Evolutionary conservation across 1,140 invertebrate species (phyloP), one percentile per base, ranked within the genome.

Genomic region (Drosophila aff.): DNA sequence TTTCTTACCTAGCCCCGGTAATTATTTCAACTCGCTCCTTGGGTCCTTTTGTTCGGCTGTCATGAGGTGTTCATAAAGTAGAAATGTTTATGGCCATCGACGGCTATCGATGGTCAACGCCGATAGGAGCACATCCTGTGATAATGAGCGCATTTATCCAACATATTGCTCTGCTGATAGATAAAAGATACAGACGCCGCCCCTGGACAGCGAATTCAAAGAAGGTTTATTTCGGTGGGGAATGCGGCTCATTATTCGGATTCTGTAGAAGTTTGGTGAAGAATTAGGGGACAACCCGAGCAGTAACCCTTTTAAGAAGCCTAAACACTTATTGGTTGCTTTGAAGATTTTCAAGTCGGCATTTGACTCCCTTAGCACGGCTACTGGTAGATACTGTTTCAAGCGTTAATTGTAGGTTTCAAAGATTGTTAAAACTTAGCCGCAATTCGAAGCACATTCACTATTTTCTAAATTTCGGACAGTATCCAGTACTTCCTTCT

Each of bases 71-170:
- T 72, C 85, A 89, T 89, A 89, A 89, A 90, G 65, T 85, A 81
- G 85, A 50, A 69, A 60, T 85, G 66, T 89, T 89, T 89, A 89
- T 87, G 84, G 69, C 23, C 59, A 65, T 52, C 64, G 64, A 23
- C 49, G 55, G 28, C 76, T 76, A 90, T 90, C 85, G 85, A 90
- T 90, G 71, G 75, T 64, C 61, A 82, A 82, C 86, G 60, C 85
- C 82, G 85, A 90, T 90, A 90, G 55, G 85, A 85, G 81, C 81
- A 77, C 87, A 91, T 91, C 89, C 87, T 91, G 89, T 91, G 89
- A 87, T 91, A 89, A 91, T 91, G 81, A 84, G 81, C 83, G 66
- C 89, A 83, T 84, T 91, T 91, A 91, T 91, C 87, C 76, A 72
- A 76, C 63, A 68, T 81, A 90, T 85, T 66, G 31, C 46, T 44